Evolutionary conservation across 2,113 vertebrate genomes (phyloP).

Genomic region (Entelurus aequoreus): DNA sequence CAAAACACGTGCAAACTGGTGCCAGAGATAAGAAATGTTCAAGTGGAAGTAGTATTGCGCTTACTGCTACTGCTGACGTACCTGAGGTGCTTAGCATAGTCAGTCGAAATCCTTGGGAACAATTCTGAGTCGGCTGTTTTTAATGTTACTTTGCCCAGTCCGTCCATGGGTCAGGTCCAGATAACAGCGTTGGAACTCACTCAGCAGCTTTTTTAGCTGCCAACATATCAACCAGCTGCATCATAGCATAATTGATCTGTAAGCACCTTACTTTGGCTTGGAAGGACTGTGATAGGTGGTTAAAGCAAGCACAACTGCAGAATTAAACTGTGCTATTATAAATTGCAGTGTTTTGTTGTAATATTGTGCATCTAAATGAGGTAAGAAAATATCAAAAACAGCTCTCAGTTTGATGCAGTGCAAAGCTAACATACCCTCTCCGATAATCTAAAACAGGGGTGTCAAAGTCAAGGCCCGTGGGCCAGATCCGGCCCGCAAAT

Average conservation of each 20-base stretch:
- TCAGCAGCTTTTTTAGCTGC: constrained; percentile 14
- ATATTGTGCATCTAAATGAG: not conserved
- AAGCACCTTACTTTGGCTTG: constrained; percentile 6
- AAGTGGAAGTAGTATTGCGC: not conserved
- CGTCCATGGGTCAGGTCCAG: constrained; percentile 15
- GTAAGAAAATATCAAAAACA: too few species aligned
- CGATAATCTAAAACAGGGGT: too few species aligned
- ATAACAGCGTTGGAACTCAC: constrained; percentile 12
- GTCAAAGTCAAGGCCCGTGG: too few species aligned
- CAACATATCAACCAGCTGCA: constrained; percentile 14
- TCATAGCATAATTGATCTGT: constrained; percentile 16
- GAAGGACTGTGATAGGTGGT: not conserved
- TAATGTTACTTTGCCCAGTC: constrained; percentile 16
- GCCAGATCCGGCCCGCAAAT: too few species aligned
- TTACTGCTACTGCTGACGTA: not conserved
- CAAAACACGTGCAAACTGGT: too few species aligned
- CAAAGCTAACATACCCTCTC: too few species aligned
- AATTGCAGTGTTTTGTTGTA: not conserved
- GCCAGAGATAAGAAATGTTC: not conserved
- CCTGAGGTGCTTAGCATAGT: not conserved
- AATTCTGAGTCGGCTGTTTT: constrained; percentile 11
- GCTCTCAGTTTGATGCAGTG: too few species aligned
- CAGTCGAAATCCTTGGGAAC: constrained; percentile 2
- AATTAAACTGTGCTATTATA: not conserved
- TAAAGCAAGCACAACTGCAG: constrained; percentile 3